A percentile compares a stretch with the other conserved stretches of the same genome.
Conservation (phyloP, 2,888 invertebrate genomes). For the Rambutsinella grinnellia region DNA sequence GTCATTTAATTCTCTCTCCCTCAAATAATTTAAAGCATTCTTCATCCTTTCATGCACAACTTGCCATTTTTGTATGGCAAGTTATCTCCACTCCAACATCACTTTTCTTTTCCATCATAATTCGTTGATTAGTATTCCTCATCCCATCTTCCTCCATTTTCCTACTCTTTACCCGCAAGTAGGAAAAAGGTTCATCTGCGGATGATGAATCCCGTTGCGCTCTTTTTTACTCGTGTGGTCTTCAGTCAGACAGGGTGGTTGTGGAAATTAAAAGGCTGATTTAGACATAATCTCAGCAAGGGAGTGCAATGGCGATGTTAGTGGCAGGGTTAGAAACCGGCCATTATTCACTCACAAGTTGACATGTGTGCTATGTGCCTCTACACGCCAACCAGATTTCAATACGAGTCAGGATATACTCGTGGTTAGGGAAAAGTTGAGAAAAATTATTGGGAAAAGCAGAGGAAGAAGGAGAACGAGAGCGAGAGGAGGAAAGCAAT, state of each 20-base stretch:
- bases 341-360: constrained; percentile 56
- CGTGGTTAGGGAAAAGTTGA: neutral
- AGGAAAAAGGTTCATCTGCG: no score
- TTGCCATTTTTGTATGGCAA: neutral
- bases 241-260: constrained; percentile 5
- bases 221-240: neutral
- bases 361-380: constrained; percentile 34
- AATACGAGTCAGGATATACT: neutral
- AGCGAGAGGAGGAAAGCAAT: constrained; percentile 36
- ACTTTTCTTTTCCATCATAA: neutral
- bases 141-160: constrained; percentile 42
- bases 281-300: constrained; percentile 51
- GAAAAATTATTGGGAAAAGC: neutral
- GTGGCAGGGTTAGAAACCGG: constrained; percentile 52
- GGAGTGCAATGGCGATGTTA: neutral
- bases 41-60: neutral
- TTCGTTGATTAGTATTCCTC: constrained; percentile 53
- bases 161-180: no score
- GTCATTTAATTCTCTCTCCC: neutral
- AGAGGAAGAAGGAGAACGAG: neutral
- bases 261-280: constrained; percentile 53
- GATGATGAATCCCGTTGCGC: neutral
- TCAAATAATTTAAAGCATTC: neutral
- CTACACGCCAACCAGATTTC: neutral
- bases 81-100: neutral